Evolutionary conservation across 2,888 invertebrate genomes (phyloP).

Genomic region (Didymodactylos carnosus): DNA sequence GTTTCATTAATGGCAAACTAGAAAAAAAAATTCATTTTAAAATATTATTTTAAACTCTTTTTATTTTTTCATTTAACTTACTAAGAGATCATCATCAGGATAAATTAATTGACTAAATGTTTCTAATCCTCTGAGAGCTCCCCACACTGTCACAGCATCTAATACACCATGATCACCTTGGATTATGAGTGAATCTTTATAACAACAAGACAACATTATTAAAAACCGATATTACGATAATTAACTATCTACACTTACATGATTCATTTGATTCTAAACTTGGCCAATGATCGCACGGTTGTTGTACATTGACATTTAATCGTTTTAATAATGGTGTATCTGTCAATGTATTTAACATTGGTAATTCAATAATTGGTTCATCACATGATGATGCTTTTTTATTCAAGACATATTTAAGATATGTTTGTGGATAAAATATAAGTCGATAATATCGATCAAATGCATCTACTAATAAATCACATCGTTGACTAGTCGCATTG

Average conservation of each 20-base stretch:
- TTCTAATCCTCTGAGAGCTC: conserved; percentile 38
- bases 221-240: not conserved
- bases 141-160: conserved; percentile 35
- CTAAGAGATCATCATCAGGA: not conserved
- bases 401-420: not conserved
- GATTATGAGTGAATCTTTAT: conserved; percentile 1
- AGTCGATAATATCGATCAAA: conserved; percentile 10
- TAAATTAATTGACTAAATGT: conserved; percentile 39
- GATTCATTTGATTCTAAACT: conserved; percentile 52
- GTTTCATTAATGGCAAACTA: conserved; percentile 26
- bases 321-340: not conserved
- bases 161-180: conserved; percentile 17
- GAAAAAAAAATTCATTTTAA: not conserved
- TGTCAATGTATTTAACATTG: not conserved
- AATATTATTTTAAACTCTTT: not conserved
- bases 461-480: conserved; percentile 5
- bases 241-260: conserved; percentile 34
- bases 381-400: not conserved
- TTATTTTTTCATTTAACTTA: not conserved
- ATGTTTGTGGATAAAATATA: not conserved
- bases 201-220: not conserved
- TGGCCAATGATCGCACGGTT: conserved; percentile 48
- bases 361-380: not conserved
- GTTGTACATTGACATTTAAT: conserved; percentile 38
- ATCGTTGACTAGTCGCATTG: conserved; percentile 2